A percentile compares a stretch with the other conserved stretches of the same genome.
Conservation (phyloP, 2,113 vertebrate genomes). For the Halichoeres trimaculatus region DNA sequence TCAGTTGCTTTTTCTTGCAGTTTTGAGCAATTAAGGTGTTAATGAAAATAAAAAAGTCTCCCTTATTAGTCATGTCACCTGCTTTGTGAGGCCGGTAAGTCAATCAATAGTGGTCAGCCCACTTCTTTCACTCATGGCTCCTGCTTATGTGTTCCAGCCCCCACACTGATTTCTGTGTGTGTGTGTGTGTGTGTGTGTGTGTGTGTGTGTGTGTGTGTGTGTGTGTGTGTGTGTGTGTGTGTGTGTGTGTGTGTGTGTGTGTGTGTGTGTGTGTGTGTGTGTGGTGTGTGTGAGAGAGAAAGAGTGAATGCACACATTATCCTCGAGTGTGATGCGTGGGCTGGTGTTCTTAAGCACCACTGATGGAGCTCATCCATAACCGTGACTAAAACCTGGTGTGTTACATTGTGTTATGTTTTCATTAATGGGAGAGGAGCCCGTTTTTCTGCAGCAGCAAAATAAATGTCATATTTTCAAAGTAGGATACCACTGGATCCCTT, state of each 20-base stretch:
- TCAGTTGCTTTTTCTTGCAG: too few relatives aligned
- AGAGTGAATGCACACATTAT: conserved; percentile 45
- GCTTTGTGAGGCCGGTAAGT: conserved; percentile 22
- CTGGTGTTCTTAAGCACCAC: conserved; percentile 53
- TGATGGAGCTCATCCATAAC: conserved; percentile 54
- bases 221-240: too few relatives aligned
- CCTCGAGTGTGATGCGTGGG: conserved; percentile 57
- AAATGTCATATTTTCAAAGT: conserved; percentile 10
- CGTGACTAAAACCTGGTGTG: conserved; percentile 49
- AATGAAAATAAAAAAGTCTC: background rate
- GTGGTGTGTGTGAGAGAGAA: background rate
- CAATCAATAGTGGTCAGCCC: conserved; percentile 42
- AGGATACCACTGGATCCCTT: conserved; percentile 17
- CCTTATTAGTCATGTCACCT: conserved; percentile 9
- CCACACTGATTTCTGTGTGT: conserved; percentile 44
- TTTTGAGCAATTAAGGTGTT: background rate
- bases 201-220: too few relatives aligned
- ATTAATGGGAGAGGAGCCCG: conserved; percentile 4
- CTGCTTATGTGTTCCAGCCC: conserved; percentile 49
- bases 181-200: conserved; percentile 17
- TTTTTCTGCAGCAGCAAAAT: conserved; percentile 20
- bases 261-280: too few relatives aligned
- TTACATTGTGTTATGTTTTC: conserved; percentile 49
- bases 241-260: too few relatives aligned
- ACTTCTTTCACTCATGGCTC: conserved; percentile 55